Evolutionary conservation across 2,113 vertebrate species (phyloP).

Genomic region (Misgurnus anguillicaudatus): DNA sequence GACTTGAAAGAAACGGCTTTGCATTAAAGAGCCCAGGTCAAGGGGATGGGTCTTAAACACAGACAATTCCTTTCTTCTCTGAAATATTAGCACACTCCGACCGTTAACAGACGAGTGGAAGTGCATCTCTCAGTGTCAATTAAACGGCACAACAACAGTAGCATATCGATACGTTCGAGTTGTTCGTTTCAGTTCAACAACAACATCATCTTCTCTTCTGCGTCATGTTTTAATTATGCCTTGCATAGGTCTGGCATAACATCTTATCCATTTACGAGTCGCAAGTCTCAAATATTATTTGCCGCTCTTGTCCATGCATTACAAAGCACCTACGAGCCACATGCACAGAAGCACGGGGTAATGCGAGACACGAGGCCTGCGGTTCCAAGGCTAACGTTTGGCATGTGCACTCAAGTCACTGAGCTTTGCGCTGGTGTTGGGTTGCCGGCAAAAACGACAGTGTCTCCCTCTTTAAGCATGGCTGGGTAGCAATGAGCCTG

Average conservation of each 20-base stretch:
- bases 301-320: not conserved
- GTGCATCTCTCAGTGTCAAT: slow-evolving; percentile 25
- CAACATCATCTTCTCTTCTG: not conserved
- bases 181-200: not conserved
- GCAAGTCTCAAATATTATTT: slow-evolving; percentile 13
- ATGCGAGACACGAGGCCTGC: not conserved
- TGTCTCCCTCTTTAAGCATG: slow-evolving; percentile 46
- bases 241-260: not conserved
- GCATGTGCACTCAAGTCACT: slow-evolving; percentile 40
- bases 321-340: not conserved
- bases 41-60: slow-evolving; percentile 33
- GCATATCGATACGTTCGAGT: slow-evolving; percentile 15
- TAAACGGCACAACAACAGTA: slow-evolving; percentile 10
- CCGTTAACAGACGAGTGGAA: slow-evolving; percentile 12
- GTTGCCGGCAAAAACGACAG: slow-evolving; percentile 29
- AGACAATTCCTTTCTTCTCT: slow-evolving; percentile 33
- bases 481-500: slow-evolving; percentile 51
- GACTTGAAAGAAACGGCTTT: slow-evolving; percentile 51
- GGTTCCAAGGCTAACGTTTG: not conserved
- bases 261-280: not conserved
- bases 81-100: slow-evolving; percentile 31
- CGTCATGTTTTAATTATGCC: slow-evolving; percentile 23
- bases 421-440: slow-evolving; percentile 36
- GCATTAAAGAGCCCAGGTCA: slow-evolving; percentile 37
- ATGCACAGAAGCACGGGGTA: not conserved